Percentiles rank a stretch among this genome's conserved stretches.
Conservation (phyloP, 1,140 invertebrate genomes). For the Goniozus legneri region DNA sequence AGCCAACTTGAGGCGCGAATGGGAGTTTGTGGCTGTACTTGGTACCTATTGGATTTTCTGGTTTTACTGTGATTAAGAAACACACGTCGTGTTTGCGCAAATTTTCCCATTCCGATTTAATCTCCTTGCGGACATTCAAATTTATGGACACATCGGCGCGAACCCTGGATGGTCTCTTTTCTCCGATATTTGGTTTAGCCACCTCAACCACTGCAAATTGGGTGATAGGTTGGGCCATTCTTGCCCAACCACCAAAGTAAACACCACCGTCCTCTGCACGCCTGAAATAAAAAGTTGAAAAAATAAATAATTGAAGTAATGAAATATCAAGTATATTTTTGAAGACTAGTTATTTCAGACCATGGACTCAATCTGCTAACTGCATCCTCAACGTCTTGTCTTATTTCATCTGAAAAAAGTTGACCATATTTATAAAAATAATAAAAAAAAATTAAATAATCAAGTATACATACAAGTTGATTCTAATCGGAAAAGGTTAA, state of each 20-base stretch:
- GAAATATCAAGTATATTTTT: too few relatives aligned
- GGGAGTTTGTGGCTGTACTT: constrained; percentile 77
- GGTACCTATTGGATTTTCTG: constrained; percentile 79
- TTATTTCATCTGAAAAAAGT: constrained; percentile 80
- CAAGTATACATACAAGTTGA: constrained; percentile 83
- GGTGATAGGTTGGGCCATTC: constrained; percentile 95
- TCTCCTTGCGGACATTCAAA: constrained; percentile 82
- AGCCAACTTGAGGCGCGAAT: constrained; percentile 87
- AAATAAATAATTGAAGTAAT: too few relatives aligned
- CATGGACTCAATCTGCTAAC: constrained; percentile 92
- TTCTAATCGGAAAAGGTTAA: constrained; percentile 95
- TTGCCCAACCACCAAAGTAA: constrained; percentile 95
- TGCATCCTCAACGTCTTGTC: constrained; percentile 97
- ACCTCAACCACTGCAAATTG: constrained; percentile 95
- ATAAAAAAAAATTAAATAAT: too few relatives aligned
- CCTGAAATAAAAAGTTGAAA: constrained; percentile 51
- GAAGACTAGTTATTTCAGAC: too few relatives aligned
- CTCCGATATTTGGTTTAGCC: constrained; percentile 84
- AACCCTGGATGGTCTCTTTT: constrained; percentile 91
- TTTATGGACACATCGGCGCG: constrained; percentile 92
- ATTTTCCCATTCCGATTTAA: constrained; percentile 96
- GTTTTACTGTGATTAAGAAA: constrained; percentile 89
- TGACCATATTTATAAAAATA: too few relatives aligned
- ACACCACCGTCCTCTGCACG: constrained; percentile 80
- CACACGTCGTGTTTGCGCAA: constrained; percentile 97